phyloP scores from a whole-genome alignment of 2,113 vertebrate genomes.

The Vombatus ursinus region DNA sequence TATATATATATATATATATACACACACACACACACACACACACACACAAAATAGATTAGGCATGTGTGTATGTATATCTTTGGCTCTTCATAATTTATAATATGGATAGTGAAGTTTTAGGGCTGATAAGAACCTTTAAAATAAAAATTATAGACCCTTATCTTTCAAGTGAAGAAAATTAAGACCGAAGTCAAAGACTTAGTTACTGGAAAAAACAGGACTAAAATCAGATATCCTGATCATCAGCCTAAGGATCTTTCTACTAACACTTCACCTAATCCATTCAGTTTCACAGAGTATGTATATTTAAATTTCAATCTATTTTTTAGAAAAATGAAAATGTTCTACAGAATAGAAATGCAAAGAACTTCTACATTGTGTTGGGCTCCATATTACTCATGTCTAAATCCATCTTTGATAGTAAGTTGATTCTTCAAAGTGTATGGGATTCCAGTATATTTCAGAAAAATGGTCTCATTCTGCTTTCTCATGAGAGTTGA shows the following conservation, averaged over 20 bases:
- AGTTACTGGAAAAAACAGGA: not conserved
- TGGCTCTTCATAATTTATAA: no score
- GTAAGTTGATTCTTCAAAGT: not conserved
- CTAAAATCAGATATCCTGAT: not conserved
- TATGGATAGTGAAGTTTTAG: no score
- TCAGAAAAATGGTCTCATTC: not conserved
- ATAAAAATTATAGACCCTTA: not conserved
- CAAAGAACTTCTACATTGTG: not conserved
- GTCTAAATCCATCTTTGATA: not conserved
- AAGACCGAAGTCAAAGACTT: not conserved
- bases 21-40: no score
- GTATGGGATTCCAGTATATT: not conserved
- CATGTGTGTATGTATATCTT: no score
- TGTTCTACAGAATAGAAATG: not conserved
- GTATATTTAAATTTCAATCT: not conserved
- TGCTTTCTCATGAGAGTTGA: not conserved
- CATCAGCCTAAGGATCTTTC: not conserved
- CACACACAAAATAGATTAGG: no score
- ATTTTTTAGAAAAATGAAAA: not conserved
- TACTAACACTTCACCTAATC: not conserved
- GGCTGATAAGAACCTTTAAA: no score
- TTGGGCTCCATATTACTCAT: not conserved
- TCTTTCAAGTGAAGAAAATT: not conserved
- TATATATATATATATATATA: not conserved
- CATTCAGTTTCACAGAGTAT: not conserved